Conservation (phyloP, 2,113 vertebrate species). For the Corythornis madagascariensis region DNA sequence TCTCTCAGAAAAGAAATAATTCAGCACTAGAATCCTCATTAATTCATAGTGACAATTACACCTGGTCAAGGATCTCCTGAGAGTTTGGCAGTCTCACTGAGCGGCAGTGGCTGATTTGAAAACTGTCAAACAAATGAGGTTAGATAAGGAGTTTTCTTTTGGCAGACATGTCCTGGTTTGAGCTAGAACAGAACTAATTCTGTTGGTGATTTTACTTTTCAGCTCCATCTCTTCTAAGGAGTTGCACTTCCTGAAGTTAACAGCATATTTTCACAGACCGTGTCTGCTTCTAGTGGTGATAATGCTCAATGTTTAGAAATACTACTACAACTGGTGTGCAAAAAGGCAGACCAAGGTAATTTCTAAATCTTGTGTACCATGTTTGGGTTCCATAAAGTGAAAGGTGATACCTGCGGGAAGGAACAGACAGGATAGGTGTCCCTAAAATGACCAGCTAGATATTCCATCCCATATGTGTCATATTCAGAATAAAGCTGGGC, state of each 20-base stretch:
- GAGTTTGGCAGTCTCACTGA: neutral
- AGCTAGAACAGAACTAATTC: neutral
- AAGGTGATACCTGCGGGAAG: no score
- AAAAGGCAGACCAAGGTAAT: neutral
- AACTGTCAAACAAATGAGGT: neutral
- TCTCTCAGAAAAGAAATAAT: neutral
- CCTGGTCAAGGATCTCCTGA: neutral
- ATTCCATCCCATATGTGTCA: neutral
- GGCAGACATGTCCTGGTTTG: neutral
- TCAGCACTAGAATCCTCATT: neutral
- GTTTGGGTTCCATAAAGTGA: neutral
- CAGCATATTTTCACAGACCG: neutral
- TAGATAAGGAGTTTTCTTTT: neutral
- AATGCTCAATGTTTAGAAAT: neutral
- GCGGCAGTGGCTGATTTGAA: neutral
- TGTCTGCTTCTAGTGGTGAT: neutral
- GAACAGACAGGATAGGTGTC: no score
- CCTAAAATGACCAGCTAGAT: neutral
- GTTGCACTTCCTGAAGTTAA: neutral
- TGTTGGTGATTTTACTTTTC: neutral
- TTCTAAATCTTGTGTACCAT: neutral
- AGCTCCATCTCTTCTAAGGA: neutral
- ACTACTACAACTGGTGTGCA: neutral
- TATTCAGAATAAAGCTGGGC: no score
- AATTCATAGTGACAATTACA: neutral